Conservation (phyloP, 2,888 invertebrate species). For the Agrochola lota region DNA sequence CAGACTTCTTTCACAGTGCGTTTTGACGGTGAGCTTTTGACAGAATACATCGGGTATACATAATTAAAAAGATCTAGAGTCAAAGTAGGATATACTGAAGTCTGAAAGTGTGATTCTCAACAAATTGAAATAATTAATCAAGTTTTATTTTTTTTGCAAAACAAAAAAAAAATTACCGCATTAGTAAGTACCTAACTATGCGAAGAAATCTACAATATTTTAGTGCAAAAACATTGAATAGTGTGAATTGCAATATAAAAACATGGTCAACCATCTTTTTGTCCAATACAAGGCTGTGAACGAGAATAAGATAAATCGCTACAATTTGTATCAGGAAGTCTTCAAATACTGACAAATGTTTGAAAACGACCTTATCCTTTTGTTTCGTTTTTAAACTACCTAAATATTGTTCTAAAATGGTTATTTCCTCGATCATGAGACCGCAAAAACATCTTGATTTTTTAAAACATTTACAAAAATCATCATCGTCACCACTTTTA, state of each 20-base stretch:
- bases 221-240: slow-evolving; percentile 36
- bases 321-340: slow-evolving; percentile 54
- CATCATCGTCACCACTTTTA: neutral
- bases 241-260: slow-evolving; percentile 24
- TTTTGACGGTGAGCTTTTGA: no score
- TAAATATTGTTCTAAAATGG: slow-evolving; percentile 7
- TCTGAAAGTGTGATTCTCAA: neutral
- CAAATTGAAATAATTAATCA: neutral
- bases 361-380: slow-evolving; percentile 33
- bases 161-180: neutral
- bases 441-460: neutral
- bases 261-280: slow-evolving; percentile 38
- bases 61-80: no score
- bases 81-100: no score
- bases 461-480: neutral
- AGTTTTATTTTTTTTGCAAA: neutral
- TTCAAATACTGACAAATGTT: slow-evolving; percentile 32
- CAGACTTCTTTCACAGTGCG: no score
- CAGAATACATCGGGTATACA: no score
- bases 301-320: slow-evolving; percentile 36
- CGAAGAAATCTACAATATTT: neutral
- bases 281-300: slow-evolving; percentile 51
- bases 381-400: slow-evolving; percentile 33
- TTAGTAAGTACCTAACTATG: slow-evolving; percentile 30
- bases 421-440: slow-evolving; percentile 22